These are phyloP conservation scores for Todiramphus chloris DNA, from an alignment of 2,113 vertebrate species.

Conservation along the genomic window DNA sequence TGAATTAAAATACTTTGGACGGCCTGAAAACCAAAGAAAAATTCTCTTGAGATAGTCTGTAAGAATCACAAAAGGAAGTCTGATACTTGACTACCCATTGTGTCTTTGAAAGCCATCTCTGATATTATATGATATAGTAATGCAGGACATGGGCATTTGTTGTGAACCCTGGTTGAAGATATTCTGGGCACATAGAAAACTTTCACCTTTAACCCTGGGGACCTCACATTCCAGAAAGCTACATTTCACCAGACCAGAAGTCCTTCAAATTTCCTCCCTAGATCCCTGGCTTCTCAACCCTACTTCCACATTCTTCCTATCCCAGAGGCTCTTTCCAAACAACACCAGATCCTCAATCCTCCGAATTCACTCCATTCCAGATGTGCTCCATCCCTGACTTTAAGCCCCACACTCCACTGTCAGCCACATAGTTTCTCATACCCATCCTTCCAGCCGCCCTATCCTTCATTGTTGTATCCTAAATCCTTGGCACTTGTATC, in stretches of 20 bases:
- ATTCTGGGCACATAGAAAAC: not conserved
- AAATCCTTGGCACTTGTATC: not conserved
- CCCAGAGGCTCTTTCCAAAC: not conserved
- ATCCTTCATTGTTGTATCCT: not conserved
- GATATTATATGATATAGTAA: accelerated
- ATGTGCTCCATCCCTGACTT: not conserved
- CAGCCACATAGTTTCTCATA: not conserved
- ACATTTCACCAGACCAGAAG: not conserved
- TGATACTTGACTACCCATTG: not conserved
- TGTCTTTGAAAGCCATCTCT: not conserved
- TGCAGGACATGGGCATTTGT: not conserved
- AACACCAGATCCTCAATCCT: not conserved
- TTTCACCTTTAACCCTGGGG: not conserved
- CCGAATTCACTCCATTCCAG: not conserved
- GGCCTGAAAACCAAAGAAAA: not conserved
- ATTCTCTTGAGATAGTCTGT: not conserved
- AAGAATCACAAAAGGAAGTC: not conserved
- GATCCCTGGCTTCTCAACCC: not conserved
- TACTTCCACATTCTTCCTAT: not conserved
- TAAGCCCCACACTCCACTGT: not conserved
- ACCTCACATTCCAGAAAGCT: not conserved
- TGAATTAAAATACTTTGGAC: not conserved
- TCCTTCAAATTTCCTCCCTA: not conserved
- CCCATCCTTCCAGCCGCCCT: not conserved
- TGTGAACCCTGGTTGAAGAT: not conserved